These are phyloP conservation scores for Todiramphus chloris DNA, from an alignment of 2,113 vertebrate species.

Conservation along the genomic window DNA sequence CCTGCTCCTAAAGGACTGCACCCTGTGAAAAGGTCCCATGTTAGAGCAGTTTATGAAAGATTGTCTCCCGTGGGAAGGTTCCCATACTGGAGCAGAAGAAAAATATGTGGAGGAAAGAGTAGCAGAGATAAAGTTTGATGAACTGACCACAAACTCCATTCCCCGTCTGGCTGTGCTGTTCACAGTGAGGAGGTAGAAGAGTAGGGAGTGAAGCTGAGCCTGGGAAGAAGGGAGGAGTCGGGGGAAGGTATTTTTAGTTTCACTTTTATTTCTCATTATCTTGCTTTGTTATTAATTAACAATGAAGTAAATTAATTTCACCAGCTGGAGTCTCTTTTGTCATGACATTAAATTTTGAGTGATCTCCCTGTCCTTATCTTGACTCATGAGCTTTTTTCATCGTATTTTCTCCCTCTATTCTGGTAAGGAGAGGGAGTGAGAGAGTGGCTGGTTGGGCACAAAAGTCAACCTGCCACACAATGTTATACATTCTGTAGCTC, in stretches of 20 bases:
- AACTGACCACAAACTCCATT: background rate
- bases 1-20: background rate
- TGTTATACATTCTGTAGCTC: background rate
- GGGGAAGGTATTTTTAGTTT: background rate
- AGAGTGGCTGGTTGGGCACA: background rate
- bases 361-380: background rate
- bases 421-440: background rate
- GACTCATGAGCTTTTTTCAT: background rate
- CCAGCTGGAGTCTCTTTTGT: accelerated
- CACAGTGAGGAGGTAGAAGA: background rate
- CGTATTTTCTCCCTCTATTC: background rate
- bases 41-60: background rate
- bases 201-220: background rate
- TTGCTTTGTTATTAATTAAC: background rate
- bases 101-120: background rate
- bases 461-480: background rate
- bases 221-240: background rate
- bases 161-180: background rate
- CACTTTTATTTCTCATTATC: background rate
- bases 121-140: background rate
- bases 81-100: background rate
- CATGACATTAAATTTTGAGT: background rate
- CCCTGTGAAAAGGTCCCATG: background rate
- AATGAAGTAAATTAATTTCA: background rate
- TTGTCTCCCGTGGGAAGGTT: background rate